These are phyloP conservation scores for Himantopus leucocephalus DNA, from an alignment of 2,113 vertebrate species.

Conservation along the genomic window DNA sequence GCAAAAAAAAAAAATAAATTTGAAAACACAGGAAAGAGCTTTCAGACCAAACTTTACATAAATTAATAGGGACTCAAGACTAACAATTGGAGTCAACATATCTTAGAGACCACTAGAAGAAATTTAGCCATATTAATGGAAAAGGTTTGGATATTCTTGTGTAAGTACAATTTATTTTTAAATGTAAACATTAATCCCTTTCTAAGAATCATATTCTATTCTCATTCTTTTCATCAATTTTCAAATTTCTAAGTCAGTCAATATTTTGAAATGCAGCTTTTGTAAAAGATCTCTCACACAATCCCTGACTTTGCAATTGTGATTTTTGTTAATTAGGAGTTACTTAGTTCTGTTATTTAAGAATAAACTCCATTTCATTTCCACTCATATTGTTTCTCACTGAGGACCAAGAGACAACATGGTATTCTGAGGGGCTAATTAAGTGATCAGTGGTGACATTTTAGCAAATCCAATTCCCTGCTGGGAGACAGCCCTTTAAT, in stretches of 20 bases:
- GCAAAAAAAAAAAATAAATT: background rate
- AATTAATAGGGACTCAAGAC: background rate
- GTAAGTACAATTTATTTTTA: background rate
- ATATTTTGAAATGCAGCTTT: background rate
- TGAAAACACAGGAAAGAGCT: background rate
- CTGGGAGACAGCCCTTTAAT: background rate
- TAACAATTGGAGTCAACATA: background rate
- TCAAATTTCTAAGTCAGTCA: background rate
- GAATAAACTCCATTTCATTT: background rate
- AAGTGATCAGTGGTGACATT: constrained; percentile 2
- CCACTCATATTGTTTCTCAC: background rate
- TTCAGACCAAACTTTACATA: background rate
- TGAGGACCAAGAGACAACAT: background rate
- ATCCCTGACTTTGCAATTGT: background rate
- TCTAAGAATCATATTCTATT: background rate
- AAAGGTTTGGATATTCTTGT: background rate
- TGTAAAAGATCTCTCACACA: background rate
- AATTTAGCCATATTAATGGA: background rate
- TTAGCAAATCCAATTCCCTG: background rate
- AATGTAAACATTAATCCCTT: background rate
- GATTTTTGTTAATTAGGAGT: background rate
- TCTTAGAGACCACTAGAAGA: background rate
- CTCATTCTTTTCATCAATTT: background rate
- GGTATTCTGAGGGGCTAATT: background rate
- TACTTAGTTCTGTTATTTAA: background rate